These are phyloP conservation scores for Lerema accius DNA, from an alignment of 1,140 invertebrate genomes.

Conservation along the genomic window DNA sequence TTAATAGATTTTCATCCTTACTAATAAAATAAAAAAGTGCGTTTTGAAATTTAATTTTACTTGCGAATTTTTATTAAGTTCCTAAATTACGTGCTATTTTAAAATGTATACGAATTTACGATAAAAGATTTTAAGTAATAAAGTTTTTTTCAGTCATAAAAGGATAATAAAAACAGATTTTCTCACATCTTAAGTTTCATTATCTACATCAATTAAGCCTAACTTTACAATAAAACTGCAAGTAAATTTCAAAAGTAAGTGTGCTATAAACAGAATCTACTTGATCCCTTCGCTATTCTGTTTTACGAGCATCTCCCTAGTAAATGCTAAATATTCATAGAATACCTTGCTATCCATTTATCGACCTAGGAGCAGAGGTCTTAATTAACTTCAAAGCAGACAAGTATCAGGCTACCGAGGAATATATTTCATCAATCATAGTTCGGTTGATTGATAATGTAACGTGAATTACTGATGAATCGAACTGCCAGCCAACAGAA, in stretches of 20 bases:
- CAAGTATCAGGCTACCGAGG: constrained; percentile 77
- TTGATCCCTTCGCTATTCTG: background rate
- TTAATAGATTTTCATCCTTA: too few species aligned
- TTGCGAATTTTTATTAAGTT: too few species aligned
- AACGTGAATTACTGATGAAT: constrained; percentile 80
- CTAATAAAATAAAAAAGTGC: too few species aligned
- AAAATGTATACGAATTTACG: background rate
- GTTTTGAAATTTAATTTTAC: too few species aligned
- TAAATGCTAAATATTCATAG: constrained; percentile 2
- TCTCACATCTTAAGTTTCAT: constrained; percentile 1
- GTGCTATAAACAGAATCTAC: constrained; percentile 3
- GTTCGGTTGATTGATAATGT: constrained; percentile 77
- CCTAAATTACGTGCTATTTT: too few species aligned
- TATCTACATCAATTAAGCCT: constrained; percentile 2
- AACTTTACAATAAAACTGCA: constrained; percentile 13
- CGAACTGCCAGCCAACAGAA: constrained; percentile 58
- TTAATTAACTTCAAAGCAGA: constrained; percentile 74
- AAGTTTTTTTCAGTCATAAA: background rate
- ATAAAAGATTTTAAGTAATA: background rate
- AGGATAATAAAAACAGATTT: background rate
- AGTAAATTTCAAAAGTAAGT: constrained; percentile 12
- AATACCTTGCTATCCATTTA: constrained; percentile 5
- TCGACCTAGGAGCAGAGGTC: constrained; percentile 46
- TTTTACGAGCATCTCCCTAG: constrained; percentile 6
- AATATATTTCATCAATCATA: constrained; percentile 79